These are phyloP conservation scores for Drosophila tristis DNA, from an alignment of 1,140 invertebrate species.

Conservation along the genomic window DNA sequence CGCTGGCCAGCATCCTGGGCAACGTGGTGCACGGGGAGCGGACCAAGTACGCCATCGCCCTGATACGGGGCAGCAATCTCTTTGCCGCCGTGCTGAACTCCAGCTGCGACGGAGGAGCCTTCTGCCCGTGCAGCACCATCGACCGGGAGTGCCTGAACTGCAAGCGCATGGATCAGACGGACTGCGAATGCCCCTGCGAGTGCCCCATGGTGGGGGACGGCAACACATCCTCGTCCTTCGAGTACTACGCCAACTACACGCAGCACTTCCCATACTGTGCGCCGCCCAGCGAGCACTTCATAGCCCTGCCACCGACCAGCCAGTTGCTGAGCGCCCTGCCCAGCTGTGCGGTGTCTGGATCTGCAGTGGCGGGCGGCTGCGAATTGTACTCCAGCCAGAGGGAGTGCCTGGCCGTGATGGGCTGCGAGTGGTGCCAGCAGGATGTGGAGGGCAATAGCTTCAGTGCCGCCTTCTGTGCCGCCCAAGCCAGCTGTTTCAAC, in stretches of 20 bases:
- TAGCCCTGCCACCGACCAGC: slow-evolving; percentile 63
- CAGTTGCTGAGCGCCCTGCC: slow-evolving; percentile 52
- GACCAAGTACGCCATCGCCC: slow-evolving; percentile 93
- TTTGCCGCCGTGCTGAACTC: slow-evolving; percentile 95
- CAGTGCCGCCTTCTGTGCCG: slow-evolving; percentile 90
- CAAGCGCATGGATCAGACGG: slow-evolving; percentile 96
- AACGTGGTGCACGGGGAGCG: slow-evolving; percentile 95
- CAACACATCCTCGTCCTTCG: slow-evolving; percentile 29
- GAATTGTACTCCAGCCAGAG: slow-evolving; percentile 89
- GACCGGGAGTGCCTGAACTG: slow-evolving; percentile 96
- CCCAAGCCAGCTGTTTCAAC: slow-evolving; percentile 92
- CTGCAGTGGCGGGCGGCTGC: slow-evolving; percentile 86
- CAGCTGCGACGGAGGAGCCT: slow-evolving; percentile 89
- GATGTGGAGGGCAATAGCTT: slow-evolving; percentile 90
- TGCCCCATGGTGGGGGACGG: slow-evolving; percentile 88
- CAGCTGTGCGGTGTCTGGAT: slow-evolving; percentile 86
- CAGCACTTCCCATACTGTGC: slow-evolving; percentile 75
- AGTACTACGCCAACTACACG: slow-evolving; percentile 71
- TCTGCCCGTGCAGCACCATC: slow-evolving; percentile 96
- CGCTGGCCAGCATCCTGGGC: slow-evolving; percentile 89
- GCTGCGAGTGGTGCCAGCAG: slow-evolving; percentile 96
- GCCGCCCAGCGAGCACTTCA: slow-evolving; percentile 76
- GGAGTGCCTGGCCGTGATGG: slow-evolving; percentile 92
- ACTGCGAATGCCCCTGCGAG: slow-evolving; percentile 98
- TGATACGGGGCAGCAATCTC: slow-evolving; percentile 93